Percentiles rank a stretch among this genome's conserved stretches.
These are phyloP conservation scores for Pagrus major DNA, from an alignment of 2,113 vertebrate genomes.

Conservation along the genomic window DNA sequence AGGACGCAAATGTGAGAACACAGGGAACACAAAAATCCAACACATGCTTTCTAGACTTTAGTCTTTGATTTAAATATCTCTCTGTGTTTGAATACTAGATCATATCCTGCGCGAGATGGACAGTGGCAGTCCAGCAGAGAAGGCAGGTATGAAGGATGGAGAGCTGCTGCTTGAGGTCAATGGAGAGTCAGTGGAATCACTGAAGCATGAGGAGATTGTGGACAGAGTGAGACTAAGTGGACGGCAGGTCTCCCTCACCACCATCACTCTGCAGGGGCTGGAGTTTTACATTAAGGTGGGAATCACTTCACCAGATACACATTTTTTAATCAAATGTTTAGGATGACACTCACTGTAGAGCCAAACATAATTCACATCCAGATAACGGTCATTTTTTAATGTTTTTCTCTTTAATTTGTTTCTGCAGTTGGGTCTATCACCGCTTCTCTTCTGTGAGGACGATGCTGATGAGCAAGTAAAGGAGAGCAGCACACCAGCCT, in stretches of 20 bases:
- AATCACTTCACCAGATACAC: neutral
- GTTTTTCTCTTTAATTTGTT: conserved; percentile 1
- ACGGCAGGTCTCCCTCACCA: conserved; percentile 83
- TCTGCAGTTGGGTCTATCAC: conserved; percentile 90
- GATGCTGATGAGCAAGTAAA: conserved; percentile 33
- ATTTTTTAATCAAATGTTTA: no score
- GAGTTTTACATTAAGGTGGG: conserved; percentile 90
- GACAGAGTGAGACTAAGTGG: conserved; percentile 85
- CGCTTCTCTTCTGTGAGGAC: conserved; percentile 88
- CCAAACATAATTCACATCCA: neutral
- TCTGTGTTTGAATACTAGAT: conserved; percentile 70
- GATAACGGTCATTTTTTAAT: neutral
- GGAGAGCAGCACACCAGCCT: conserved; percentile 26
- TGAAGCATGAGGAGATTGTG: conserved; percentile 88
- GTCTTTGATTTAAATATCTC: neutral
- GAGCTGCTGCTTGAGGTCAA: conserved; percentile 93
- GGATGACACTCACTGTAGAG: no score
- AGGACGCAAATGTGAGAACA: conserved; percentile 80
- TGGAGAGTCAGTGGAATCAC: conserved; percentile 86
- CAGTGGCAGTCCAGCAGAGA: conserved; percentile 85
- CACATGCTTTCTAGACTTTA: neutral
- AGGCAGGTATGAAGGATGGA: conserved; percentile 90
- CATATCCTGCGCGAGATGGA: conserved; percentile 90
- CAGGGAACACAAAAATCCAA: neutral
- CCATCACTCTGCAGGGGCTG: conserved; percentile 85